Evolutionary conservation across 2,113 vertebrate species (phyloP), one percentile per base, ranked within the genome.

Genomic region (Siphamia tubifer): DNA sequence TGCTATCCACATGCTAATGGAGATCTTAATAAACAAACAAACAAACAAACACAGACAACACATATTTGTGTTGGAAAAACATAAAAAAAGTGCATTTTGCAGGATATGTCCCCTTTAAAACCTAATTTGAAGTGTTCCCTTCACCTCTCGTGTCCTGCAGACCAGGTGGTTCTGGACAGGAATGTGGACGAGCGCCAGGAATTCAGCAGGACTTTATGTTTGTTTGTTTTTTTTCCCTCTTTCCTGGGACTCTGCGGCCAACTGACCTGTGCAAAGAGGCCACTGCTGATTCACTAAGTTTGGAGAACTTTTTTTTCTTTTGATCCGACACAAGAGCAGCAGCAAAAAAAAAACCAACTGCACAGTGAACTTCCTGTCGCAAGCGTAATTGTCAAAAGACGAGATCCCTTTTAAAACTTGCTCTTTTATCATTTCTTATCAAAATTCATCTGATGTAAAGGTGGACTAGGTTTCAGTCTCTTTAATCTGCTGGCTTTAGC

Each of bases 81-180:
- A n/a, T n/a, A n/a, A n/a, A n/a, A n/a, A n/a, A n/a, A n/a, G n/a
- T n/a, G n/a, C n/a, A n/a, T n/a, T n/a, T n/a, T n/a, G n/a, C n/a
- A n/a, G n/a, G n/a, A n/a, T n/a, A n/a, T n/a, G n/a, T n/a, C n/a
- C n/a, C n/a, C n/a, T n/a, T n/a, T n/a, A n/a, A n/a, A n/a, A n/a
- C 20, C 38, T 38, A 23, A 64, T 32, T 30, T 64, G 11, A 1
- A 19, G 39, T 4, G 34, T 4, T 39, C 25, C 43, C 13, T 51
- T 42, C 27, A 43, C 51, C 39, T 68, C 15, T 39, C 5, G 8
- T 16, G 40, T 53, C 28, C 47, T 10, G 17, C n/a, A 1, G 16
- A 30, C 66, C 75, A 75, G 66, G 77, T 76, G 77, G 52, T 32
- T n/a, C n/a, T n/a, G n/a, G n/a, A 1, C 51, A n/a, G 61, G 77